Conservation (phyloP, 2,888 invertebrate genomes). For the Tridacna crocea region DNA sequence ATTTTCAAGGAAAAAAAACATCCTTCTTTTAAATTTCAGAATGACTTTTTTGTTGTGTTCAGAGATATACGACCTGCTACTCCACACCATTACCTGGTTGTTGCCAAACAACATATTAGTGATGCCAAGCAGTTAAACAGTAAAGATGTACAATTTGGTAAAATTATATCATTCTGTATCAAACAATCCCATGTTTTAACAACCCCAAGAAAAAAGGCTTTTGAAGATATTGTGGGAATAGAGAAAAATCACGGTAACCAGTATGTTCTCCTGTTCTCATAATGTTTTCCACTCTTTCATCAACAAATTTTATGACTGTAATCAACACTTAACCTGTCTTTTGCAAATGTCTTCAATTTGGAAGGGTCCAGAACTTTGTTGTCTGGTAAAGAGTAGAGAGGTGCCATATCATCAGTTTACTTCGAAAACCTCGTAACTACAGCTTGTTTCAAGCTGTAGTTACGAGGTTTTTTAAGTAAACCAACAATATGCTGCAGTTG, state of each 20-base stretch:
- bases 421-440: too few relatives aligned
- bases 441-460: too few relatives aligned
- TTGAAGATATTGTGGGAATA: background rate
- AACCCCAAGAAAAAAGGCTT: background rate
- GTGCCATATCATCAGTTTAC: too few relatives aligned
- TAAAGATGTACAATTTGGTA: slow-evolving; percentile 85
- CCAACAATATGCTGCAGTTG: too few relatives aligned
- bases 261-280: background rate
- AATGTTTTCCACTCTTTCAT: too few relatives aligned
- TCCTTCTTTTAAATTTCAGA: slow-evolving; percentile 64
- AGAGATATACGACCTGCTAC: slow-evolving; percentile 93
- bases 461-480: too few relatives aligned
- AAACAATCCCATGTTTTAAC: background rate
- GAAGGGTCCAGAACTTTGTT: too few relatives aligned
- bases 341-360: too few relatives aligned
- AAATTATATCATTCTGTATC: background rate
- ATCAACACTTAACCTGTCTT: too few relatives aligned
- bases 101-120: slow-evolving; percentile 88
- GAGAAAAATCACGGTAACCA: background rate
- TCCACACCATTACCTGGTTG: slow-evolving; percentile 90
- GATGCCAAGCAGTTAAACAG: slow-evolving; percentile 89
- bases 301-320: too few relatives aligned
- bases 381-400: too few relatives aligned
- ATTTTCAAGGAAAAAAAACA: background rate
- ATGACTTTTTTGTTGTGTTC: slow-evolving; percentile 91